A percentile compares a stretch with the other conserved stretches of the same genome.
phyloP scores from a whole-genome alignment of 2,797 vertebrate species.

The Alauda arvensis region DNA sequence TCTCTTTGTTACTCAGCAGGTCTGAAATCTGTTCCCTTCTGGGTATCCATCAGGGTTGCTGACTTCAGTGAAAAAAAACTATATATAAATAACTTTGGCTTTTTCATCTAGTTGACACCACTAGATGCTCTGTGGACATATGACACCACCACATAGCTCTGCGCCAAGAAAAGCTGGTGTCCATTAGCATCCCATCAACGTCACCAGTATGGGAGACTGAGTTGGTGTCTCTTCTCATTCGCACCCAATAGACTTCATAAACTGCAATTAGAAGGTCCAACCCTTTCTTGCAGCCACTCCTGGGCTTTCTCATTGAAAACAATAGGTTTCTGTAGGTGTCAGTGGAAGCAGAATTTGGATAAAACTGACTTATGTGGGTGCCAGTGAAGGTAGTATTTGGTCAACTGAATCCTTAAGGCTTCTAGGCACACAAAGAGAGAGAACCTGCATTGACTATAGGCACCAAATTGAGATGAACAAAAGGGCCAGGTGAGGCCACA shows the following conservation, averaged over 20 bases:
- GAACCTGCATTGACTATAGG: neutral
- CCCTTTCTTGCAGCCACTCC: neutral
- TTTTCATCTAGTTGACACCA: neutral
- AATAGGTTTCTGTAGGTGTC: neutral
- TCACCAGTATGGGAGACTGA: neutral
- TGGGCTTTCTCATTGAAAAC: neutral
- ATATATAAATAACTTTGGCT: neutral
- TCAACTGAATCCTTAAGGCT: neutral
- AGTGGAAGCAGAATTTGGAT: neutral
- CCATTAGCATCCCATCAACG: neutral
- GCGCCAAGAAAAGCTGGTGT: neutral
- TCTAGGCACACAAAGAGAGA: neutral
- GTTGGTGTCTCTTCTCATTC: neutral
- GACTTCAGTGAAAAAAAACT: neutral
- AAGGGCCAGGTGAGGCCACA: neutral
- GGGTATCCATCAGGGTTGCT: neutral
- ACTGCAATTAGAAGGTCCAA: neutral
- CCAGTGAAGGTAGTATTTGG: neutral
- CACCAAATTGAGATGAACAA: neutral
- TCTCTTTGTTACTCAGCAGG: neutral
- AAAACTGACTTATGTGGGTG: neutral
- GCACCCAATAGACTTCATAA: neutral
- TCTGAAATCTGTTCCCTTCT: neutral
- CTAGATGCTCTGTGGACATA: too few species aligned
- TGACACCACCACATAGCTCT: neutral